Conservation (phyloP, 2,888 invertebrate genomes). For the Pyrochroa serraticornis region DNA sequence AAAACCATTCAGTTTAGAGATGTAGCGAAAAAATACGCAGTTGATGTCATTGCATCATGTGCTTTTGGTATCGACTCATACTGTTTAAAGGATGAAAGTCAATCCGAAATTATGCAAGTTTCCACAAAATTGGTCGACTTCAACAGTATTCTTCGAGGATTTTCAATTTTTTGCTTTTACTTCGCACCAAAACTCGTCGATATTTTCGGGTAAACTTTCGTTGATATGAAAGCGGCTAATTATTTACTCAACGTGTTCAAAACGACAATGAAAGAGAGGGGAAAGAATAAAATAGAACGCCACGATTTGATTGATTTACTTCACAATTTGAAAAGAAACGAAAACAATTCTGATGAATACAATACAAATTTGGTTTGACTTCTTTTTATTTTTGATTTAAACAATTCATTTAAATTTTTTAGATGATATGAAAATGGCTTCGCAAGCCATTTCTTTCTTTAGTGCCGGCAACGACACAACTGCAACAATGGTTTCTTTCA, state of each 20-base stretch:
- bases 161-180: slow-evolving; percentile 31
- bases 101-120: slow-evolving; percentile 47
- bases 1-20: slow-evolving; percentile 6
- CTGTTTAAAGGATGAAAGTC: slow-evolving; percentile 41
- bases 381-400: background rate
- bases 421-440: slow-evolving; percentile 43
- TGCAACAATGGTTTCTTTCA: slow-evolving; percentile 1
- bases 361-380: slow-evolving; percentile 15
- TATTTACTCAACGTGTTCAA: slow-evolving; percentile 34
- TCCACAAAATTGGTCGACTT: slow-evolving; percentile 43
- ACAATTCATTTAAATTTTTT: background rate
- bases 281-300: slow-evolving; percentile 6
- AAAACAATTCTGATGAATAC: background rate
- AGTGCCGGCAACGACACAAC: slow-evolving; percentile 17
- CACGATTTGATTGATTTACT: slow-evolving; percentile 20
- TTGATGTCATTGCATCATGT: slow-evolving; percentile 53
- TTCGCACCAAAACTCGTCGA: slow-evolving; percentile 35
- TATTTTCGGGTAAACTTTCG: slow-evolving; percentile 37
- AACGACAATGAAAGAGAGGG: no score
- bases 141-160: slow-evolving; percentile 29
- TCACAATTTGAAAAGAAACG: slow-evolving; percentile 6
- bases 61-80: slow-evolving; percentile 54
- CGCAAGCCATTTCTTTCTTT: slow-evolving; percentile 47
- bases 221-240: slow-evolving; percentile 38
- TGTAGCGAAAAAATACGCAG: slow-evolving; percentile 8